Conservation (phyloP, 92 coral and sea anemone species). For the Chrysogorgia sp. region DNA sequence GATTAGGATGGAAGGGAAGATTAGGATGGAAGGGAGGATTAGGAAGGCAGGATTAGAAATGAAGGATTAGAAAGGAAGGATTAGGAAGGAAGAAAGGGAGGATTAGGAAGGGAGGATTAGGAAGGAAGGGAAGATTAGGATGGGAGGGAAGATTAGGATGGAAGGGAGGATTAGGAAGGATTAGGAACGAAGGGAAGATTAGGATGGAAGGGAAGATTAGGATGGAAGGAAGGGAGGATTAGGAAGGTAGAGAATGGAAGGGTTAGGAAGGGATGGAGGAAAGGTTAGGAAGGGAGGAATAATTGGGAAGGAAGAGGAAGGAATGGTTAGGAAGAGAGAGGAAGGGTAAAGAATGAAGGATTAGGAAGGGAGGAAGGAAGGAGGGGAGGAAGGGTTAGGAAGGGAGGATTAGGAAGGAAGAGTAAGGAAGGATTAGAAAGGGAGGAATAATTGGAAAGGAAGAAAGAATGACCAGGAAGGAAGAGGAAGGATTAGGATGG, state of each 20-base stretch:
- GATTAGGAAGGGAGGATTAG: neutral
- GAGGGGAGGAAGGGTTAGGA: neutral
- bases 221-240: neutral
- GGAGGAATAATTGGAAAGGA: neutral
- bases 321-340: neutral
- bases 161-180: neutral
- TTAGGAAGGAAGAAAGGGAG: neutral
- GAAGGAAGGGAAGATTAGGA: neutral
- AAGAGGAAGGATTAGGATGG: conserved; percentile 3
- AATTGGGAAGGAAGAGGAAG: neutral
- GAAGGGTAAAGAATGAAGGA: neutral
- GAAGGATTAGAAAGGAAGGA: neutral
- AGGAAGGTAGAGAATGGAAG: neutral
- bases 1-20: neutral
- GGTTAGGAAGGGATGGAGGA: neutral
- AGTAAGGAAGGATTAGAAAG: neutral
- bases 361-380: neutral
- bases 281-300: neutral
- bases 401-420: neutral
- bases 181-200: neutral
- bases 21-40: neutral
- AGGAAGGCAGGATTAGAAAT: too few relatives aligned
- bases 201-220: neutral
- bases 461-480: neutral
- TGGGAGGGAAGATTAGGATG: neutral